Conservation (phyloP, 2,888 invertebrate genomes). For the Eledone cirrhosa region DNA sequence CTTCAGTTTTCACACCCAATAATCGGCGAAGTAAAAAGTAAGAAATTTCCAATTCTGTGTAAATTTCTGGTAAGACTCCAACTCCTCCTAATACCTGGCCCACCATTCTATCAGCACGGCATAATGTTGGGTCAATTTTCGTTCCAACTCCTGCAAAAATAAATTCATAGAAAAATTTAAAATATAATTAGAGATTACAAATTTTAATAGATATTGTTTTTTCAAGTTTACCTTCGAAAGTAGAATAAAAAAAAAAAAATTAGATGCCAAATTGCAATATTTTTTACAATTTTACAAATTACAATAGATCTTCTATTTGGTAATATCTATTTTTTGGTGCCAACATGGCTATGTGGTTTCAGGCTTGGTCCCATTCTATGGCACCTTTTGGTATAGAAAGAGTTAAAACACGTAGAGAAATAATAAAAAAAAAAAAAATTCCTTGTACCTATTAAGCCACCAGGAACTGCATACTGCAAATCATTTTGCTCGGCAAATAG, state of each 20-base stretch:
- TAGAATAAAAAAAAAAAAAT: too few relatives aligned
- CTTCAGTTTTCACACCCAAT: slow-evolving; percentile 97
- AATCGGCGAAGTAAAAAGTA: slow-evolving; percentile 95
- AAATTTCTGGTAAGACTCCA: slow-evolving; percentile 95
- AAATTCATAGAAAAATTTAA: not conserved
- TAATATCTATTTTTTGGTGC: too few relatives aligned
- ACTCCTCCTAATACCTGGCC: slow-evolving; percentile 97
- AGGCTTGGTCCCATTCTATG: too few relatives aligned
- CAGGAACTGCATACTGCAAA: slow-evolving; percentile 97
- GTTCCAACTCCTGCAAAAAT: slow-evolving; percentile 84
- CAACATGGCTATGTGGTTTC: too few relatives aligned
- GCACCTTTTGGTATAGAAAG: not conserved
- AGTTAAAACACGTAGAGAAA: not conserved
- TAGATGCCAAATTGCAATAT: too few relatives aligned
- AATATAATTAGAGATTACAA: too few relatives aligned
- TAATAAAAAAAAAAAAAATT: not conserved
- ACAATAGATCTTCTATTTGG: too few relatives aligned
- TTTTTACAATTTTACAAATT: too few relatives aligned
- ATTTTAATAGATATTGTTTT: too few relatives aligned
- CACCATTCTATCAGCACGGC: slow-evolving; percentile 97
- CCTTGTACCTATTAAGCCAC: slow-evolving; percentile 87
- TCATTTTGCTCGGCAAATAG: slow-evolving; percentile 97
- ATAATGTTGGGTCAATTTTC: slow-evolving; percentile 97
- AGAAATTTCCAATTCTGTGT: slow-evolving; percentile 96
- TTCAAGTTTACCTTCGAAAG: too few relatives aligned